phyloP scores from a whole-genome alignment of 1,140 invertebrate species.

The Tetragonula clypearis region DNA sequence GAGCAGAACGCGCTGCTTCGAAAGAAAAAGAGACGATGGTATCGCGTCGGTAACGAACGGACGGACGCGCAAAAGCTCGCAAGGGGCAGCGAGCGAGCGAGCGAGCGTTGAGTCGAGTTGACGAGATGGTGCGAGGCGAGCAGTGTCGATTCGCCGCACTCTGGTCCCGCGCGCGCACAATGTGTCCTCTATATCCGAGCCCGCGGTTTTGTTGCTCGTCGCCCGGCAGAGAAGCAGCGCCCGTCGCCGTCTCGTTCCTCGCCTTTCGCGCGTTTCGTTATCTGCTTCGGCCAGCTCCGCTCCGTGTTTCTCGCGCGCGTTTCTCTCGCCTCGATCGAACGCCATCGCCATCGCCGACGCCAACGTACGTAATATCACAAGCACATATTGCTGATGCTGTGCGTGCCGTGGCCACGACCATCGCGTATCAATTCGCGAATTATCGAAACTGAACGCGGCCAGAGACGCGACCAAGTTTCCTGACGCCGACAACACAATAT shows the following conservation, averaged over 20 bases:
- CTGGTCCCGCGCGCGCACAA: constrained; percentile 65
- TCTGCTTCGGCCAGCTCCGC: not conserved
- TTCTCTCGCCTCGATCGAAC: constrained; percentile 13
- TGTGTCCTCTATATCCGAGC: constrained; percentile 74
- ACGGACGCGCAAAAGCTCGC: constrained; percentile 36
- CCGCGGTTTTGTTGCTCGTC: constrained; percentile 55
- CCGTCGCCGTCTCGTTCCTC: not conserved
- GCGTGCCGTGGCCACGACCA: not conserved
- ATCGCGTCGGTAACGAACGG: constrained; percentile 68
- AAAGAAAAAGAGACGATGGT: constrained; percentile 71
- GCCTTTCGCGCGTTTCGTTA: constrained; percentile 1
- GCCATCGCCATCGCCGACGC: not conserved
- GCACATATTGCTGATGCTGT: no score
- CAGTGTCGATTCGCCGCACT: constrained; percentile 60
- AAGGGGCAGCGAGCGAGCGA: constrained; percentile 52
- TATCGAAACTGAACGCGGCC: not conserved
- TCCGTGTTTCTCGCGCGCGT: constrained; percentile 4
- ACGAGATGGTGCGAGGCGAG: constrained; percentile 66
- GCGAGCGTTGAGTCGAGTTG: constrained; percentile 49
- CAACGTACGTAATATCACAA: not conserved
- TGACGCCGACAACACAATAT: constrained; percentile 12
- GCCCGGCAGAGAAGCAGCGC: not conserved
- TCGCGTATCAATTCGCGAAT: not conserved
- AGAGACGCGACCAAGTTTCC: not conserved
- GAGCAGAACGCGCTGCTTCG: constrained; percentile 29